Base-by-base conservation (phyloP, 2,797 vertebrate species). In the Rhinichthys osculus region DNA sequence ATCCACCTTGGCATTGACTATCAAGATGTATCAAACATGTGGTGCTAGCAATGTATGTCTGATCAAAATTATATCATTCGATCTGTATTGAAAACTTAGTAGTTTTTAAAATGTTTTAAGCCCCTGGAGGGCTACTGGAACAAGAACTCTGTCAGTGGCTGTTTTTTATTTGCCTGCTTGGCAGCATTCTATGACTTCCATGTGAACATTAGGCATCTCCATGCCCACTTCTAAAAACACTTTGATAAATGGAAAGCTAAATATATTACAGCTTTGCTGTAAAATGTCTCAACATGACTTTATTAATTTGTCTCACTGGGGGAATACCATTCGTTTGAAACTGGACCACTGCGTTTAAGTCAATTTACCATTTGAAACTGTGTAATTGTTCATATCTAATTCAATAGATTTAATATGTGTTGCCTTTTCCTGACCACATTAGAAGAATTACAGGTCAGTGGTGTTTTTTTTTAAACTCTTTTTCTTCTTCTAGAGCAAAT, bases 241-340 rank as follows among this genome's bases (percentile, higher is more conserved):
- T 93, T 94, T 94, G 93, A 94, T 93, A 93, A 90, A 93, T 81
- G 87, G 91, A 92, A 57, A 80, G 89, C 88, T 88, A 84, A 88
- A 93, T 92, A 87, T 88, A 81, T 90, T 88, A 83, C 71, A 79
- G 86, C 84, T 91, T 90, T 90, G 81, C 82, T 91, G 88, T 90
- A 90, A 92, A 93, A 92, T 69, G 67, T 81, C 85, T 90, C 85
- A 87, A 87, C 89, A 83, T 90, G 90, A 69, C 42, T 11, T 30
- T 87, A 91, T 92, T 93, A 91, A 92, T 92, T 89, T 89, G 80
- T 86, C 88, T 85, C 83, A 82, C 86, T 89, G 87, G 81, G 57
- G 69, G 27, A 86, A 73, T 74, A 86, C 78, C 87, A 89, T 85
- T 88, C 76, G 85, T 90, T 81, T 77, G 21, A 85, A 84, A 70